A percentile compares a stretch with the other conserved stretches of the same genome.
Conservation (phyloP, 2,888 invertebrate species). For the Chymomyza caudatula region DNA sequence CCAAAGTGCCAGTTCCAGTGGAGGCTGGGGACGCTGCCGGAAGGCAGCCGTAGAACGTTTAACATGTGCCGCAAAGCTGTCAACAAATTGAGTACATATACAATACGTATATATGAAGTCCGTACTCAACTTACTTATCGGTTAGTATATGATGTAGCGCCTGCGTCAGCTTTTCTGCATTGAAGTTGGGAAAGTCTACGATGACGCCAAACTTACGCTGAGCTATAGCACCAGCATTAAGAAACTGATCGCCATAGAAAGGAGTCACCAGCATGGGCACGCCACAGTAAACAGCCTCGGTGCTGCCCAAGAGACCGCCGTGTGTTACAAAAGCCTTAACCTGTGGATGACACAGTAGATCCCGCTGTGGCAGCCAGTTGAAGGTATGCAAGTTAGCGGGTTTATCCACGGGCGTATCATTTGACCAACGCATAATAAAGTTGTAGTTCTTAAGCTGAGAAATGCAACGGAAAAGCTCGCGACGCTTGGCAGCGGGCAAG, state of each 20-base stretch:
- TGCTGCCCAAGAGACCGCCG: conserved; percentile 84
- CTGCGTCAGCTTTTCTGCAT: conserved; percentile 78
- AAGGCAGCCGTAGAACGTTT: conserved; percentile 78
- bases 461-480: conserved; percentile 79
- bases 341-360: conserved; percentile 84
- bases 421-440: conserved; percentile 85
- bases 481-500: conserved; percentile 80
- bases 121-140: conserved; percentile 30
- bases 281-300: conserved; percentile 82
- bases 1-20: conserved; percentile 81
- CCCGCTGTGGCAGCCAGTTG: conserved; percentile 85
- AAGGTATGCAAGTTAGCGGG: conserved; percentile 81
- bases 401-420: conserved; percentile 79
- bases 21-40: conserved; percentile 79
- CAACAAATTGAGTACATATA: background rate
- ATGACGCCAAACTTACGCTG: conserved; percentile 80
- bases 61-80: conserved; percentile 70
- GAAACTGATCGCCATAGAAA: conserved; percentile 83
- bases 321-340: conserved; percentile 84
- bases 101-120: background rate
- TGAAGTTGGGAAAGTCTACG: conserved; percentile 79
- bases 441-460: conserved; percentile 79
- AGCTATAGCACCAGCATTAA: conserved; percentile 80
- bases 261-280: conserved; percentile 83
- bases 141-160: conserved; percentile 77